These are phyloP conservation scores for Zhuqinia jingwanae DNA, from an alignment of 2,888 invertebrate species.

Conservation along the genomic window DNA sequence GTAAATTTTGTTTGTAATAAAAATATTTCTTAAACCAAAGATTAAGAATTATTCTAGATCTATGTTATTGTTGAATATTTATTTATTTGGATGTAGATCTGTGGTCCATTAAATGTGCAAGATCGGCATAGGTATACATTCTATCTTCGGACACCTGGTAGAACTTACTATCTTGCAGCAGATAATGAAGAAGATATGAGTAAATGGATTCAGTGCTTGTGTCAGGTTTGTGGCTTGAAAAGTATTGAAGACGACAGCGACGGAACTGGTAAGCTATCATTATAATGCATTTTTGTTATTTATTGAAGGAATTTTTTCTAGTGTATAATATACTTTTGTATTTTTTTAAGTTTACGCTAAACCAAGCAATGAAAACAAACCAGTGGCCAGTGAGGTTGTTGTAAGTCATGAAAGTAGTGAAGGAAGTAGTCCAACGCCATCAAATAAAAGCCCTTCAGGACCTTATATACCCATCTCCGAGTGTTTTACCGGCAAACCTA, in stretches of 20 bases:
- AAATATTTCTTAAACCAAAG: too few species aligned
- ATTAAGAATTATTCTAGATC: not conserved
- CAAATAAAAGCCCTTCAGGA: conserved; percentile 83
- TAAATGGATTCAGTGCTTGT: conserved; percentile 96
- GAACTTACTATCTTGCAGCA: conserved; percentile 95
- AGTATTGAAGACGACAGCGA: conserved; percentile 75
- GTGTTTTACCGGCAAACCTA: conserved; percentile 89
- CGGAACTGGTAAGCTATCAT: conserved; percentile 58
- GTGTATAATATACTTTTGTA: not conserved
- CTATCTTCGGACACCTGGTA: conserved; percentile 92
- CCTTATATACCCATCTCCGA: conserved; percentile 96
- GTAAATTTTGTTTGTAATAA: conserved; percentile 83
- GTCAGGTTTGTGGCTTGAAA: conserved; percentile 83
- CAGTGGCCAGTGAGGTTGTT: conserved; percentile 47
- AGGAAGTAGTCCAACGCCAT: conserved; percentile 78
- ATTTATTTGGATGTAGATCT: conserved; percentile 39
- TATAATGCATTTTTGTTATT: not conserved
- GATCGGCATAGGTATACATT: conserved; percentile 87
- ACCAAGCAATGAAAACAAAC: conserved; percentile 72
- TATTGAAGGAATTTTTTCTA: not conserved
- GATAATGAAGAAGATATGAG: conserved; percentile 96
- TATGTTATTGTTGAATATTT: not conserved
- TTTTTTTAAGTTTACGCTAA: conserved; percentile 66
- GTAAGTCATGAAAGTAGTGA: conserved; percentile 75
- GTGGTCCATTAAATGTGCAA: conserved; percentile 74